Base-by-base conservation (phyloP, 92 coral and sea anemone genomes). In the Galaxea fascicularis region DNA sequence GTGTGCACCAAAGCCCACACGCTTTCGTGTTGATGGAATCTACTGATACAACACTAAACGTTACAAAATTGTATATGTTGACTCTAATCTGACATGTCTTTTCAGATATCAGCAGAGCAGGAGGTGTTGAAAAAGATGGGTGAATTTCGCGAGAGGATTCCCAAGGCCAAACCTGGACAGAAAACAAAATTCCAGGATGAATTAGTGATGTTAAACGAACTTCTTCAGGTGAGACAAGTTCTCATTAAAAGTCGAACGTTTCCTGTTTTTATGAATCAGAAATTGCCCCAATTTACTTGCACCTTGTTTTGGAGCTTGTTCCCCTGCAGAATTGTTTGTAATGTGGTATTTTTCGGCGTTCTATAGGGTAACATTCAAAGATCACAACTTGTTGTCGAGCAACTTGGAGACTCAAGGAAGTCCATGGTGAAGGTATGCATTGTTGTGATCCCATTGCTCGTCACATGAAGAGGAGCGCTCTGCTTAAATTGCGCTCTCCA, bases 371-470 rank as follows among this genome's bases (percentile, higher is more conserved):
- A 96, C 73, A 94, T 96, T 68, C 99, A 96, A 76, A 89, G 99
- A 82, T 94, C 96, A 49, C 98, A 96, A 83, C 94, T 96, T 16
- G 99, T 96, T 14, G 90, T 94, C 30, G 99, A 96, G 49, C 99
- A 96, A 76, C 92, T 96, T 45, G 94, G 95, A 15, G 99, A 96
- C 77, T 91, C 98, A 56, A 80, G 98, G 79, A 96, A 96, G 85
- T 91, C 93, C 5, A 94, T 95, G 98, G 94, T 94, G 10, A 94
- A 94, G 97, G 99, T 96, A 78, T 13, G 90, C 30, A 59, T 57
- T 15, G 22, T 18, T 25, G 4, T 17, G n/a, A 16, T 20, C 21
- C n/a, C 30, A 20, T 18, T 12, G n/a, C 68, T 62, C 29, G 1
- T 2, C 30, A 60, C 35, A 15, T 13, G 46, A 14, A 4, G 49